phyloP scores from a whole-genome alignment of 1,140 invertebrate species.

The Drosophila ohnishii region DNA sequence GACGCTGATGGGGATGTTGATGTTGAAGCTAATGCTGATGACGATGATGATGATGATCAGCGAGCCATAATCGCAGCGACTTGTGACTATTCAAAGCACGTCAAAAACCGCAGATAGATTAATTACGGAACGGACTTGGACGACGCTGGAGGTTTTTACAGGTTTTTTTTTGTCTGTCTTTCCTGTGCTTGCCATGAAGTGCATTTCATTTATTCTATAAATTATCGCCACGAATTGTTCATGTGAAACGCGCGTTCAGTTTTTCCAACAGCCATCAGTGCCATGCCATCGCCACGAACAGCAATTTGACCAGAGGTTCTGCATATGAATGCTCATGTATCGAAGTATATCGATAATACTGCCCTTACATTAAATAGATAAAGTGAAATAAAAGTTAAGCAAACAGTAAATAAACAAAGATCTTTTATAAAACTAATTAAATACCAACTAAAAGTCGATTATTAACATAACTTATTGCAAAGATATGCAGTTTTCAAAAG shows the following conservation, averaged over 20 bases:
- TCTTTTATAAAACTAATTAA: no score
- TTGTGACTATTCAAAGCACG: conserved; percentile 74
- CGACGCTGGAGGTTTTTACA: conserved; percentile 14
- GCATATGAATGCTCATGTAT: not conserved
- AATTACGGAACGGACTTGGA: conserved; percentile 69
- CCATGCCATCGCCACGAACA: conserved; percentile 33
- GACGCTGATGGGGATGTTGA: conserved; percentile 28
- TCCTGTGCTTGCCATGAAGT: conserved; percentile 66
- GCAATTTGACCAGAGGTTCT: conserved; percentile 46
- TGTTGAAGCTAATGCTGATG: conserved; percentile 35
- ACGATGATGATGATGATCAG: conserved; percentile 59
- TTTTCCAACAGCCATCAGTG: conserved; percentile 26
- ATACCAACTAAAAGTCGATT: no score
- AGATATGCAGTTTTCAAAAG: no score
- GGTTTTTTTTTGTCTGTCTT: not conserved
- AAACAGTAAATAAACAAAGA: no score
- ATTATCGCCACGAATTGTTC: conserved; percentile 80
- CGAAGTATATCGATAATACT: not conserved
- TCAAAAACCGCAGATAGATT: conserved; percentile 75
- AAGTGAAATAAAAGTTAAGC: not conserved
- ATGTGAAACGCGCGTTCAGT: conserved; percentile 66
- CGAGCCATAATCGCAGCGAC: conserved; percentile 64
- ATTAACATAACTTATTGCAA: no score
- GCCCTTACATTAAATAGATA: not conserved
- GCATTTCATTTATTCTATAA: conserved; percentile 80